These are phyloP conservation scores for Campoletis raptor DNA, from an alignment of 2,888 invertebrate genomes.

Conservation along the genomic window DNA sequence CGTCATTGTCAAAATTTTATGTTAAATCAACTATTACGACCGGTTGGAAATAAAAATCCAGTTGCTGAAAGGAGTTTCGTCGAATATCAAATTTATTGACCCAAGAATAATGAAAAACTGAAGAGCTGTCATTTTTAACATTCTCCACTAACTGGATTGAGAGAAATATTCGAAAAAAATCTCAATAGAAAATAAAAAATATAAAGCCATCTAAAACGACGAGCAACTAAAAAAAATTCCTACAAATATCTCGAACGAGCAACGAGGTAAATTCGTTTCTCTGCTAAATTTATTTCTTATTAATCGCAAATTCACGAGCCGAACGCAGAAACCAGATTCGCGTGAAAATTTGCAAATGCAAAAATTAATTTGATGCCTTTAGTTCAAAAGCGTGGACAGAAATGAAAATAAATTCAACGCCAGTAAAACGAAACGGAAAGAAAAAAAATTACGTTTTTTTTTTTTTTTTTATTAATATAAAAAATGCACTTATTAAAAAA, in stretches of 20 bases:
- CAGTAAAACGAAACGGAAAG: neutral
- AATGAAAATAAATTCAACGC: neutral
- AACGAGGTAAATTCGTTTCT: neutral
- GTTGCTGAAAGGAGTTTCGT: neutral
- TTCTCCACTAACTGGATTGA: neutral
- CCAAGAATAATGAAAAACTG: neutral
- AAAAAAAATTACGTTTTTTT: neutral
- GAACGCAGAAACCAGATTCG: neutral
- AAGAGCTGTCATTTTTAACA: neutral
- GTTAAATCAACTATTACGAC: neutral
- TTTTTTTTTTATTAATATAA: neutral
- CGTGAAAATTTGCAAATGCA: slow-evolving; percentile 8
- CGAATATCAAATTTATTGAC: neutral
- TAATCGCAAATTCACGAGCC: neutral
- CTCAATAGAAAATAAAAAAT: neutral
- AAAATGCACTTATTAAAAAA: neutral
- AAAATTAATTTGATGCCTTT: neutral
- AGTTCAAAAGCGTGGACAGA: neutral
- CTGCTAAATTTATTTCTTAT: neutral
- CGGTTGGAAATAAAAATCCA: neutral
- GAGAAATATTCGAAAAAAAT: neutral
- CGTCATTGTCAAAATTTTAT: neutral
- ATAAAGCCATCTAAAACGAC: neutral
- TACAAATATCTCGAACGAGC: neutral
- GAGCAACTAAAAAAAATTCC: neutral